phyloP scores from a whole-genome alignment of 2,797 vertebrate species.

The Cuculus canorus region DNA sequence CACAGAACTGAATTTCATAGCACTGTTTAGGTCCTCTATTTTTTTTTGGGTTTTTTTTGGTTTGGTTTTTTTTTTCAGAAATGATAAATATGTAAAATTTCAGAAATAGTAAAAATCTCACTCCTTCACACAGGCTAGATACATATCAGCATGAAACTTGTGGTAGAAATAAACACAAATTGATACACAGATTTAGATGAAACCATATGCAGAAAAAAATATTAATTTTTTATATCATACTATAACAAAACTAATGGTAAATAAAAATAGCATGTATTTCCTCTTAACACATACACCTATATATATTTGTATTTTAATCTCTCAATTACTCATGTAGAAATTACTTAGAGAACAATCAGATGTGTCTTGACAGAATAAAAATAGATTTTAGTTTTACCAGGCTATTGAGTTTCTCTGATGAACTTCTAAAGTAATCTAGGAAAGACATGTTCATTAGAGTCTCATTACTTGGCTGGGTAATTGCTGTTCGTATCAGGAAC shows the following conservation, averaged over 20 bases:
- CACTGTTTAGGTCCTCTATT: not conserved
- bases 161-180: not conserved
- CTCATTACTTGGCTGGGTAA: slow-evolving; percentile 74
- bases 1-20: not conserved
- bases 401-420: slow-evolving; percentile 31
- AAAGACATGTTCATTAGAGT: slow-evolving; percentile 74
- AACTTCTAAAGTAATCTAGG: slow-evolving; percentile 67
- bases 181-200: not conserved
- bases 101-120: not conserved
- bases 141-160: rapidly evolving
- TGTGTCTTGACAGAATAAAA: not conserved
- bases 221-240: not conserved
- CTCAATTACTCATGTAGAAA: not conserved
- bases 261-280: not conserved
- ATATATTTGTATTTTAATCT: not conserved
- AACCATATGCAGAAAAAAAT: rapidly evolving
- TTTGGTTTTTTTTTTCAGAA: not conserved
- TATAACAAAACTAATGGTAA: not conserved
- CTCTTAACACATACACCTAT: rapidly evolving
- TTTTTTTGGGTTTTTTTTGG: not conserved
- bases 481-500: slow-evolving; percentile 73
- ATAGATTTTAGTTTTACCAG: slow-evolving; percentile 37
- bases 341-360: not conserved
- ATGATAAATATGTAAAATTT: not conserved
- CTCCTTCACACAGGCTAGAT: too few relatives aligned